A percentile compares a stretch with the other conserved stretches of the same genome.
phyloP scores from a whole-genome alignment of 1,140 invertebrate species.

The Choristoneura fumiferana region DNA sequence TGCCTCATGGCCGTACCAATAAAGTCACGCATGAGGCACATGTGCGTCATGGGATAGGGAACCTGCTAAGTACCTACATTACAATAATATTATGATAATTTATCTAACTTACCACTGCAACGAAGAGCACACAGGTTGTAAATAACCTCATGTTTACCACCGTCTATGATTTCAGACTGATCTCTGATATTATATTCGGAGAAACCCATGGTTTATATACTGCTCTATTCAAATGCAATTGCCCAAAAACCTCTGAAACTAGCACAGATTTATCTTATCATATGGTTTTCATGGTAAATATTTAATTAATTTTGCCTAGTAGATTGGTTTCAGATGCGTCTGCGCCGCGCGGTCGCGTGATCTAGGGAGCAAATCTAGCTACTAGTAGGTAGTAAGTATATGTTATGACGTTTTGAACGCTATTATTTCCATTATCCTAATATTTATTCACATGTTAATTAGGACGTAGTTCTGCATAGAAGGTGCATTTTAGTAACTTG shows the following conservation, averaged over 20 bases:
- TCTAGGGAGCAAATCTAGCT: too few relatives aligned
- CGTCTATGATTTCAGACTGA: neutral
- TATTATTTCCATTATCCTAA: too few relatives aligned
- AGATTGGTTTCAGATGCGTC: neutral
- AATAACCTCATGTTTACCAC: neutral
- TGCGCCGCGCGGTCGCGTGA: neutral
- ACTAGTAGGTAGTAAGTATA: too few relatives aligned
- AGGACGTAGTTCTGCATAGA: too few relatives aligned
- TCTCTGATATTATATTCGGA: neutral
- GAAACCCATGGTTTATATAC: slow-evolving; percentile 3
- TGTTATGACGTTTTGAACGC: too few relatives aligned
- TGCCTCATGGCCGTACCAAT: too few relatives aligned
- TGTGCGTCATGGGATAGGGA: too few relatives aligned
- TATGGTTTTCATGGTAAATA: slow-evolving; percentile 1
- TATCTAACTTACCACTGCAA: neutral
- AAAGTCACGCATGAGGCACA: too few relatives aligned
- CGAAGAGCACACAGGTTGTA: neutral
- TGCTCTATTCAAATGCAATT: slow-evolving; percentile 17
- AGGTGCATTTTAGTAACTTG: too few relatives aligned
- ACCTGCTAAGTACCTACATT: too few relatives aligned
- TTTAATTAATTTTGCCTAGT: slow-evolving; percentile 2
- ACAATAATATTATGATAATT: too few relatives aligned
- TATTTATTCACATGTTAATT: too few relatives aligned
- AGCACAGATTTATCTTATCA: slow-evolving; percentile 10
- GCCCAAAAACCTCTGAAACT: neutral